A percentile compares a stretch with the other conserved stretches of the same genome.
phyloP scores from a whole-genome alignment of 2,797 vertebrate genomes.

The Acanthurus tractus region DNA sequence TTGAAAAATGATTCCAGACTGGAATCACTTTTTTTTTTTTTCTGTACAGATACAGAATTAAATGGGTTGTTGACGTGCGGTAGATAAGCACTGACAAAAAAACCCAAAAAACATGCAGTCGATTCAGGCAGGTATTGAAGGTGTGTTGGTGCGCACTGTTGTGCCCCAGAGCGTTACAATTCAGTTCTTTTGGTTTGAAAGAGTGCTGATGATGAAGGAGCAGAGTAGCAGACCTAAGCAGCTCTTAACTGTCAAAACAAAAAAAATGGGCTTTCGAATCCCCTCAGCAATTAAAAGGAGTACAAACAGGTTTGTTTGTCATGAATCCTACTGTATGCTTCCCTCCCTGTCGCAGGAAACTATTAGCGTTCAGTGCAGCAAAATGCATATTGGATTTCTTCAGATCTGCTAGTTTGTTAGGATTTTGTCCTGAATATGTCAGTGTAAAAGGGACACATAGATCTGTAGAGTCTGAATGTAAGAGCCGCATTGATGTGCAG shows the following conservation, averaged over 20 bases:
- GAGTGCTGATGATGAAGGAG: constrained; percentile 63
- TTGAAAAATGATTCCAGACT: constrained; percentile 20
- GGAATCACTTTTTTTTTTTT: neutral
- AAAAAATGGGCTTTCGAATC: constrained; percentile 23
- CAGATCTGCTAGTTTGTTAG: constrained; percentile 1
- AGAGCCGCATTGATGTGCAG: constrained; percentile 18
- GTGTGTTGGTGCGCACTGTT: constrained; percentile 32
- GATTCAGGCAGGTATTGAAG: constrained; percentile 7
- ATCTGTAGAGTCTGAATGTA: constrained; percentile 11
- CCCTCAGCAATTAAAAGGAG: constrained; percentile 34
- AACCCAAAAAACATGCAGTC: too few species aligned
- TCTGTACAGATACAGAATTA: neutral
- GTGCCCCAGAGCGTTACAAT: constrained; percentile 16
- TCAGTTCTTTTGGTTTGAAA: constrained; percentile 49
- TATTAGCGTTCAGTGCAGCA: too few species aligned
- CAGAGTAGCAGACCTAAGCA: constrained; percentile 53
- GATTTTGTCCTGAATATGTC: constrained; percentile 46
- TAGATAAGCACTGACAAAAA: constrained; percentile 18
- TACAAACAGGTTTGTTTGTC: constrained; percentile 42
- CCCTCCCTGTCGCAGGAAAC: too few species aligned
- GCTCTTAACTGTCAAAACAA: constrained; percentile 24
- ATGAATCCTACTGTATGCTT: constrained; percentile 17
- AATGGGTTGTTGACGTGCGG: neutral
- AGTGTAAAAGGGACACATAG: constrained; percentile 12
- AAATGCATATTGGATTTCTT: too few species aligned